Base-by-base conservation (phyloP, 2,113 vertebrate species). In the Phaetusa simplex region DNA sequence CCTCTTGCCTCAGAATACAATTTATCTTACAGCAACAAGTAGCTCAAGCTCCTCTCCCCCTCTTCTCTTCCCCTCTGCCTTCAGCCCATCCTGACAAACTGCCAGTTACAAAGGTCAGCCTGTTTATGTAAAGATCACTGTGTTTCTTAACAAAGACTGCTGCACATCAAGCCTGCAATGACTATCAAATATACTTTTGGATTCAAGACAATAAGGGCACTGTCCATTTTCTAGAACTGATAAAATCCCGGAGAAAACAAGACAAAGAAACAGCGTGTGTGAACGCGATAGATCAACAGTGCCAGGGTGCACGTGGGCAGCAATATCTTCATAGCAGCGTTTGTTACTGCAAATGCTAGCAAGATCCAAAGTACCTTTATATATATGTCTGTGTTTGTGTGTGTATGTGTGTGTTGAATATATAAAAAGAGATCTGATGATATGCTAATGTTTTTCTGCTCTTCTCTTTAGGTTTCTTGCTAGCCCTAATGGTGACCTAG, bases 1-100 rank as follows among this genome's bases (percentile, higher is more conserved):
- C 40, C 8, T 49, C 40, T 67, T 50, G 38, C 45, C 71, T 83
- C 59, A 29, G 36, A 89, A 45, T 29, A 14, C 7, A 40, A n/a
- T 90, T 86, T 86, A 49, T 65, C 29, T 69, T 32, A 36, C 17
- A 85, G 86, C 94, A 97, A 96, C 94, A 97, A 93, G 96, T 94
- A 90, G 49, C 71, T 38, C 26, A 45, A 27, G 12, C 19, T 86
- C 32, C 43, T 47, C 65, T 82, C 15, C 24, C 17, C 19, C 21
- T 59, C 11, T 56, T 29, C 29, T 84, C 32, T 26, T 52, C 27
- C 62, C 2, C 36, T 65, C 50, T 3, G 3, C 40, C 61, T 24
- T 69, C 77, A 66, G 62, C 7, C 20, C 6, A 22, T 73, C 47
- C 55, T 86, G 78, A 81, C 22, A 56, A 67, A 91, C 84, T 71